Evolutionary conservation across 2,888 invertebrate genomes (phyloP), one percentile per base, ranked within the genome.

Genomic region (Andrena camellia): DNA sequence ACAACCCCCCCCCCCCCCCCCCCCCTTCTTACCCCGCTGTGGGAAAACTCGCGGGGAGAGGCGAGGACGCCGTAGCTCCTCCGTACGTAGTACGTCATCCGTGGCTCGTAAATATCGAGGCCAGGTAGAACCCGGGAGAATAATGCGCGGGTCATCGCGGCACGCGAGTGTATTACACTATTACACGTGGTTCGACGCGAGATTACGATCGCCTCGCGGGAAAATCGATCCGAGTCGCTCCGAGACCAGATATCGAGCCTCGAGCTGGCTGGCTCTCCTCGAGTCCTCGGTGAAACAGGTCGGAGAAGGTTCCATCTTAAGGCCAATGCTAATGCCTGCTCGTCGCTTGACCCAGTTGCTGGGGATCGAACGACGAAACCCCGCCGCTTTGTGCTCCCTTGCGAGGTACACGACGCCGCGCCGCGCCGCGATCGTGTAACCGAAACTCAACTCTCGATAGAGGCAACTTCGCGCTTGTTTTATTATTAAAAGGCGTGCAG

Each of bases 91-190:
- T 60, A 76, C 78, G 78, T 86, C 78, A 78, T 78, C 78, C 68
- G 54, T 69, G 6, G 62, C 75, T 63, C 50, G 79, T 72, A 86
- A 88, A 88, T 79, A 86, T 86, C 85, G 88, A 88, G 88, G 88
- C 59, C 85, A 74, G 57, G 73, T 66, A 35, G 57, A 69, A 60
- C 73, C 23, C 60, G 66, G 63, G 33, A 26, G 23, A 48, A 62
- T 29, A 52, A 42, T 23, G 10, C 52, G 35, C 73, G 20, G 66
- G 31, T 59, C 54, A 33, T 29, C 50, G 7, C 48, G 70, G 42
- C 42, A 67, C 70, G 72, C 60, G 70, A 63, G 72, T 26, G 50
- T 59, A 60, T 66, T 54, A 59, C 42, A 5, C 64, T 59, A 54
- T 66, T 54, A 52, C 42, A 5, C 64, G 63, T 57, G 8, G 63